These are phyloP conservation scores for Anarhynchus alexandrinus DNA, from an alignment of 2,113 vertebrate species.

Conservation along the genomic window DNA sequence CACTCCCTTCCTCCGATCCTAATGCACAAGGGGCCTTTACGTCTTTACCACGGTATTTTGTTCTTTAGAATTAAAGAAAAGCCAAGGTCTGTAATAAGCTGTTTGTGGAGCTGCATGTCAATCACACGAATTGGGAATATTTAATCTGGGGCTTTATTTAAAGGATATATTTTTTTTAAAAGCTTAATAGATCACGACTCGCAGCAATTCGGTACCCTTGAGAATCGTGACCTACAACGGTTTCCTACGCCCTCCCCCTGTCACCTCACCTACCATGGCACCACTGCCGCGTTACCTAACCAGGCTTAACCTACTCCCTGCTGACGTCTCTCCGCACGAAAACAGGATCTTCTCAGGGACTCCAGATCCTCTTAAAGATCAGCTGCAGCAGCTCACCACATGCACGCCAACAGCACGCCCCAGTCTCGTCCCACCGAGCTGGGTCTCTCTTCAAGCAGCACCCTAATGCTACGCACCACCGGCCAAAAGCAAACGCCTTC, in stretches of 20 bases:
- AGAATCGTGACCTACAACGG: background rate
- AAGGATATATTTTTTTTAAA: background rate
- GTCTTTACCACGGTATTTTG: fast-evolving
- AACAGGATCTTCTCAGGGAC: background rate
- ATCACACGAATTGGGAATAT: background rate
- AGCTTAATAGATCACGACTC: background rate
- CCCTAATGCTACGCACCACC: fast-evolving
- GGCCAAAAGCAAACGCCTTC: background rate
- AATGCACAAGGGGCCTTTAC: background rate
- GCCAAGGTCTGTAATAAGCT: background rate
- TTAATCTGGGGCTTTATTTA: background rate
- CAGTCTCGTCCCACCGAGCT: background rate
- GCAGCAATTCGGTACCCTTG: background rate
- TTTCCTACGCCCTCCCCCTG: background rate
- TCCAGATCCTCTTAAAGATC: slow-evolving; percentile 42
- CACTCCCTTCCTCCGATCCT: background rate
- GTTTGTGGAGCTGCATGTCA: background rate
- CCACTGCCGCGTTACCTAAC: slow-evolving; percentile 33
- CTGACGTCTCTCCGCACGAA: slow-evolving; percentile 6
- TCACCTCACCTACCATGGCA: background rate
- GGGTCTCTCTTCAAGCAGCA: background rate
- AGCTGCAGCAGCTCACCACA: background rate
- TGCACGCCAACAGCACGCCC: background rate
- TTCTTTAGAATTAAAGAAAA: background rate
- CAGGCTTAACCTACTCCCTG: slow-evolving; percentile 50